Conservation (phyloP, 2,888 invertebrate species). For the Phengaris alcon region DNA sequence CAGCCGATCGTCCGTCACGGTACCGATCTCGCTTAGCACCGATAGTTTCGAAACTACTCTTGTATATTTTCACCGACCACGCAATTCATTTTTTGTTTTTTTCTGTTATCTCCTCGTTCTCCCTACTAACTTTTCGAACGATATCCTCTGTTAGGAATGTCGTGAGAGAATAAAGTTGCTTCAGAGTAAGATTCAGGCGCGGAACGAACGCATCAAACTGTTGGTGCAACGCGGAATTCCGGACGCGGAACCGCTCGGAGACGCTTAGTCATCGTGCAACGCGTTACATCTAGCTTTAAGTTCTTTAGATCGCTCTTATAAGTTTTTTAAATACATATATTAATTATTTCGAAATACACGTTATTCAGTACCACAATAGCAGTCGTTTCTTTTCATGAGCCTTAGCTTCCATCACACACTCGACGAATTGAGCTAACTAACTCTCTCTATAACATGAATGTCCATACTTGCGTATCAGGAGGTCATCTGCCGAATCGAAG, state of each 20-base stretch:
- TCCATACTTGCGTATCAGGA: conserved; percentile 83
- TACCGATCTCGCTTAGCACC: conserved; percentile 37
- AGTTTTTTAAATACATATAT: conserved; percentile 44
- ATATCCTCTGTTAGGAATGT: conserved; percentile 84
- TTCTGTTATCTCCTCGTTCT: conserved; percentile 63
- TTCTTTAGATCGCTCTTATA: conserved; percentile 56
- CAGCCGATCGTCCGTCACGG: conserved; percentile 48
- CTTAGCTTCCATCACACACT: conserved; percentile 48
- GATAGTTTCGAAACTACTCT: conserved; percentile 36
- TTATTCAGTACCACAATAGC: conserved; percentile 62
- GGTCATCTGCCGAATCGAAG: conserved; percentile 85
- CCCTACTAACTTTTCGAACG: conserved; percentile 64
- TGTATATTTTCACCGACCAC: conserved; percentile 59
- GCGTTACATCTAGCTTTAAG: conserved; percentile 55
- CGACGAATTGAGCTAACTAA: conserved; percentile 50
- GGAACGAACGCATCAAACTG: conserved; percentile 92
- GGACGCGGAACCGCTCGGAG: conserved; percentile 85
- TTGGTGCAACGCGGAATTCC: conserved; percentile 92
- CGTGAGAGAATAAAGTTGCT: conserved; percentile 91
- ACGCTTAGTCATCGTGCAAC: conserved; percentile 74
- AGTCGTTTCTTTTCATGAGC: conserved; percentile 65
- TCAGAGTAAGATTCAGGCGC: conserved; percentile 92
- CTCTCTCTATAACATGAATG: conserved; percentile 71
- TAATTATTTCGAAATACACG: conserved; percentile 64
- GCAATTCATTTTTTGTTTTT: conserved; percentile 65